Evolutionary conservation across 1,140 invertebrate genomes (phyloP).

Genomic region (Drosophila pallidifrons): DNA sequence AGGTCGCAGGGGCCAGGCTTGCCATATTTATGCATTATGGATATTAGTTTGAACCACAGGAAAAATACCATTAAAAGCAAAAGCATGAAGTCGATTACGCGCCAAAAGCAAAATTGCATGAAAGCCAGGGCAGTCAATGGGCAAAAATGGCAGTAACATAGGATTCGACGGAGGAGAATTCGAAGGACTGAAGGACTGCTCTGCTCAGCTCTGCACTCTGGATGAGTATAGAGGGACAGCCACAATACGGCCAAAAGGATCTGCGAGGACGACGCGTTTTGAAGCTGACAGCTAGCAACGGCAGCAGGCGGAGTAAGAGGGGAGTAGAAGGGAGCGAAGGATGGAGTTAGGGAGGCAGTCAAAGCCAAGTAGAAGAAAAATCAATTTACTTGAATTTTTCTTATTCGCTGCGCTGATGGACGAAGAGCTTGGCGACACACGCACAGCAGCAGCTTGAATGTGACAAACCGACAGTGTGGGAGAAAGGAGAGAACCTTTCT

Average conservation of each 20-base stretch:
- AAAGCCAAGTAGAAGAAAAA: conserved; percentile 69
- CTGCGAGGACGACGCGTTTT: conserved; percentile 56
- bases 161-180: not conserved
- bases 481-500: not conserved
- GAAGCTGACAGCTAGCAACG: conserved; percentile 62
- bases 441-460: conserved; percentile 65
- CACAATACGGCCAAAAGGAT: conserved; percentile 43
- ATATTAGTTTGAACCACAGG: conserved; percentile 83
- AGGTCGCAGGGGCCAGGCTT: conserved; percentile 68
- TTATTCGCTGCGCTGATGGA: conserved; percentile 44
- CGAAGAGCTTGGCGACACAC: conserved; percentile 53
- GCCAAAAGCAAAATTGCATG: conserved; percentile 78
- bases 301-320: not conserved
- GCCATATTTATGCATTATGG: conserved; percentile 83
- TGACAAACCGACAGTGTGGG: conserved; percentile 64
- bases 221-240: conserved; percentile 39
- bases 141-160: conserved; percentile 30
- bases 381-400: conserved; percentile 83
- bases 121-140: conserved; percentile 58
- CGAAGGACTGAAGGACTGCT: not conserved
- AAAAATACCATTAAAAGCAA: conserved; percentile 83
- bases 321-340: no score
- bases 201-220: not conserved
- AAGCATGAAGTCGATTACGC: conserved; percentile 83
- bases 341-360: conserved; percentile 33